Evolutionary conservation across 2,888 invertebrate genomes (phyloP).

Genomic region (Drosophila kuntzei): DNA sequence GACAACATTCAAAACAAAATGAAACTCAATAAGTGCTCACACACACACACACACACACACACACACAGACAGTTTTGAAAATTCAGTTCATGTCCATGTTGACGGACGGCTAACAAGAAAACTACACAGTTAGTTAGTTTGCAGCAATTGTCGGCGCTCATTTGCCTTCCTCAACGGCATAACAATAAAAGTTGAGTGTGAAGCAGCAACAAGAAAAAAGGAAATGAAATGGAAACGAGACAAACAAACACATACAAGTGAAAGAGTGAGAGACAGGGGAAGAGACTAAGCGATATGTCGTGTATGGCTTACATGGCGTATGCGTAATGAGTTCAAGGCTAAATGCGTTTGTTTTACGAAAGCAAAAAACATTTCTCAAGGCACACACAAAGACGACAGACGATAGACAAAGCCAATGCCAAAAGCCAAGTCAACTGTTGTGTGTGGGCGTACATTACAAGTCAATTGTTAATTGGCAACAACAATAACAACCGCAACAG

Average conservation of each 20-base stretch:
- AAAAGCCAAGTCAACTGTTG: slow-evolving; percentile 35
- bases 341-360: slow-evolving; percentile 44
- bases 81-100: slow-evolving; percentile 41
- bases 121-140: slow-evolving; percentile 71
- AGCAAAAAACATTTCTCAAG: slow-evolving; percentile 29
- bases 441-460: slow-evolving; percentile 46
- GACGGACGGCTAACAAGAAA: slow-evolving; percentile 47
- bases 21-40: slow-evolving; percentile 23
- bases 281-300: slow-evolving; percentile 14
- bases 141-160: slow-evolving; percentile 62
- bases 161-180: slow-evolving; percentile 58
- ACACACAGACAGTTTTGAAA: slow-evolving; percentile 21
- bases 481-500: slow-evolving; percentile 9
- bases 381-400: slow-evolving; percentile 9
- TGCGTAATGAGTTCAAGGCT: slow-evolving; percentile 79
- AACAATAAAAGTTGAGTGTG: slow-evolving; percentile 77
- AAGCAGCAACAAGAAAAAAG: slow-evolving; percentile 49
- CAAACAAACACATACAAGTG: slow-evolving; percentile 22
- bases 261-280: not conserved
- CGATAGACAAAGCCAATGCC: slow-evolving; percentile 16
- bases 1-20: slow-evolving; percentile 16
- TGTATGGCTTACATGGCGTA: slow-evolving; percentile 61
- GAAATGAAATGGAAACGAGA: slow-evolving; percentile 62
- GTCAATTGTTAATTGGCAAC: slow-evolving; percentile 72
- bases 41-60: slow-evolving; percentile 6